Conservation (phyloP, 2,797 vertebrate genomes). For the Spea hammondii region DNA sequence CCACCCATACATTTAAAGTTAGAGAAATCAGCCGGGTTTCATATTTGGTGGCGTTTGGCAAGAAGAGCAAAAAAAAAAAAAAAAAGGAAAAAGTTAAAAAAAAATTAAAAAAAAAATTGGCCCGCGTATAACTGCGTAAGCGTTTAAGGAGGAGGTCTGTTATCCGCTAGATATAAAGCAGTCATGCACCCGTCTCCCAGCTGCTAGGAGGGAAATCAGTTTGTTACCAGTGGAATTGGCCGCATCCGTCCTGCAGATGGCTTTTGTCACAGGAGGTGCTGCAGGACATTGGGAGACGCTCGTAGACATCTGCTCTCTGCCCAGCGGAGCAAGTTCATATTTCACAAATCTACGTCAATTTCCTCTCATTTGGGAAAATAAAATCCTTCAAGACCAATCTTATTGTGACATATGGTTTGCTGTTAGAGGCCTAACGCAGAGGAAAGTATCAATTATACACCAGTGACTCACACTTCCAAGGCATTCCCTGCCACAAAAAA, state of each 20-base stretch:
- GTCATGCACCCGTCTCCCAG: conserved; percentile 1
- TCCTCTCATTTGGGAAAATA: conserved; percentile 39
- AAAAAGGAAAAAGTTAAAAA: too few relatives aligned
- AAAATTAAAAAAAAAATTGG: too few relatives aligned
- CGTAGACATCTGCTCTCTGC: conserved; percentile 45
- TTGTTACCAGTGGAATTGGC: conserved; percentile 42
- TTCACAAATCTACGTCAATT: conserved; percentile 43
- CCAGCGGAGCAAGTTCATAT: conserved; percentile 41
- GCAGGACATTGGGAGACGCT: conserved; percentile 43
- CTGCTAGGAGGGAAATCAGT: conserved; percentile 35
- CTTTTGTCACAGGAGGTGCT: conserved; percentile 45
- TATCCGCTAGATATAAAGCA: too few relatives aligned
- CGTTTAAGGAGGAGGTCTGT: too few relatives aligned
- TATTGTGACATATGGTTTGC: conserved; percentile 27
- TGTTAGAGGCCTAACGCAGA: neutral
- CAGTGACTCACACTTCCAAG: neutral
- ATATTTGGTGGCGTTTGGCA: too few relatives aligned
- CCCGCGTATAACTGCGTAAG: too few relatives aligned
- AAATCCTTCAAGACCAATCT: conserved; percentile 7
- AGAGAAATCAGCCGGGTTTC: too few relatives aligned
- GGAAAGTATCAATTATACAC: conserved; percentile 2
- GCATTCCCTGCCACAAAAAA: too few relatives aligned
- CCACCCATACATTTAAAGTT: too few relatives aligned
- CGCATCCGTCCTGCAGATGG: conserved; percentile 34
- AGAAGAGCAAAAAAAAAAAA: too few relatives aligned